Conservation (phyloP, 2,797 vertebrate species). For the Lophura swinhoii region DNA sequence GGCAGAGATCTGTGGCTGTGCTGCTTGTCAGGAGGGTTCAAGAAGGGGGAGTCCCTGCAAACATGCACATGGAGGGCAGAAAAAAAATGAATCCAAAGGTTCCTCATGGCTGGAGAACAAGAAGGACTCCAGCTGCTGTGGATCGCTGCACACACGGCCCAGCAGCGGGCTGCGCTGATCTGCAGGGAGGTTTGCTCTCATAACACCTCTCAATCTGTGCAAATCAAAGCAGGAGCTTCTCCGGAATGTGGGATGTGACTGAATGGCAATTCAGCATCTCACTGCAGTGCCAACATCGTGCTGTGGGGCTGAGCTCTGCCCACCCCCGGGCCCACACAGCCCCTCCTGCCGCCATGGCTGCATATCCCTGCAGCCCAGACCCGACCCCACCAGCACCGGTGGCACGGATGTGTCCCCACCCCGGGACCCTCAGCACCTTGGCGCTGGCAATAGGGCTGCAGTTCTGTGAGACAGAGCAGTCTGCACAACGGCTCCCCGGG, state of each 20-base stretch:
- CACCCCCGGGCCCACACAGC: neutral
- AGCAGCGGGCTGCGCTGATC: neutral
- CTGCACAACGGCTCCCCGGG: no score
- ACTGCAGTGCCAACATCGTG: neutral
- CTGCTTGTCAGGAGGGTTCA: neutral
- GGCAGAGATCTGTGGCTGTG: neutral
- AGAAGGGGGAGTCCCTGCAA: neutral
- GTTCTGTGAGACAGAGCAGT: no score
- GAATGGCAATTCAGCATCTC: fast-evolving
- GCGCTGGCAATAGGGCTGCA: no score
- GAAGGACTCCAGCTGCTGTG: neutral
- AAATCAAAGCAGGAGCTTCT: neutral
- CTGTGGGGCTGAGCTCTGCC: neutral
- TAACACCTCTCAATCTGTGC: fast-evolving
- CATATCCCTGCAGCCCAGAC: no score
- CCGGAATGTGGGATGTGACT: neutral
- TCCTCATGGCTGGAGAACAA: neutral
- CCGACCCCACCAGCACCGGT: no score
- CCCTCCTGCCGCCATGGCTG: no score
- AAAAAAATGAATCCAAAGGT: fast-evolving
- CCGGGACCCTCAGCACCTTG: no score
- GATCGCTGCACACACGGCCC: neutral
- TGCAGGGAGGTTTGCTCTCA: neutral
- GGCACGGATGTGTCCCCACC: no score
- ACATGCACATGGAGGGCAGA: neutral